Base-by-base conservation (phyloP, 2,797 vertebrate genomes). In the Eulemur albifrons region DNA sequence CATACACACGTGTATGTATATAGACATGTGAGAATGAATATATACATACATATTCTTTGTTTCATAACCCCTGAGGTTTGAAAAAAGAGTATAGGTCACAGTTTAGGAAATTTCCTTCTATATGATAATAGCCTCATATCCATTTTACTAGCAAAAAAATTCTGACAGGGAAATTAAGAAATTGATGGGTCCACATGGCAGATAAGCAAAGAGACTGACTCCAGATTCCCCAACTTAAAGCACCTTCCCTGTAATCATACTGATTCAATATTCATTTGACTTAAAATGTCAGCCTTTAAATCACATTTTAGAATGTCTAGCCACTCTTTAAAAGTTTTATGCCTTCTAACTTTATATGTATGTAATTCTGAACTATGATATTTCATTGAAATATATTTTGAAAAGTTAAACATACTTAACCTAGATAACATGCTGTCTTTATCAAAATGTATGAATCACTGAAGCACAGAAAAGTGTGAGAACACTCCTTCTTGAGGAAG, bases 341-440 rank as follows among this genome's bases (percentile, higher is more conserved):
- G 45, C 21, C 76, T 73, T 40, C 38, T 67, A 82, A 83, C 20
- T 45, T 84, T 45, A 73, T 54, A 59, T n/a, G 32, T 57, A 25
- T 69, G 20, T 48, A 57, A 76, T 61, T 82, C 70, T 92, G 54
- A 90, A 45, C 57, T 45, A 11, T 40, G 45, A 43, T 13, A 52
- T 17, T 43, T 54, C 43, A 80, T 65, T 17, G 59, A 52, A 88
- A 76, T 52, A 2, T 67, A 80, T 80, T 89, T 87, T 75, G 32
- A 87, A 93, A 89, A 83, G n/a, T 43, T 93, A 59, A 90, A 76
- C 7, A 0, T 67, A n/a, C 17, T 57, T 48, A 80, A 93, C 43
- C 52, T 48, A 82, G 21, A 95, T 69, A 76, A 72, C 21, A 81
- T 35, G 21, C 75, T 79, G 5, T 25, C 21, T 63, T 79, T 82